Evolutionary conservation across 2,797 vertebrate genomes (phyloP).

Genomic region (Poeciliopsis presidionis): DNA sequence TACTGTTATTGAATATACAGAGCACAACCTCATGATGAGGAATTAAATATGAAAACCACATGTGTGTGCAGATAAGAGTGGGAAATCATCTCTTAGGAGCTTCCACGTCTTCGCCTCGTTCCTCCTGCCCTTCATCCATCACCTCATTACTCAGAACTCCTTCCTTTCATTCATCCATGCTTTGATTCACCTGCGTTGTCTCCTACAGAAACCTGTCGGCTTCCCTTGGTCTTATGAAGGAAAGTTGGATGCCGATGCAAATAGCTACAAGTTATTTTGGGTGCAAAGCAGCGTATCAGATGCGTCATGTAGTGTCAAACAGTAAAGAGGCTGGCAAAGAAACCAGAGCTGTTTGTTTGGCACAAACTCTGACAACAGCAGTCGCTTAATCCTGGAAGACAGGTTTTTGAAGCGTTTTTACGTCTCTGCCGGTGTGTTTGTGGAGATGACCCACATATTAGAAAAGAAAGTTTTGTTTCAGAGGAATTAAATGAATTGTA

Average conservation of each 20-base stretch:
- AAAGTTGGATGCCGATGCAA: slow-evolving; percentile 6
- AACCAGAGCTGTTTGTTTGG: background rate
- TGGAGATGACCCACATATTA: background rate
- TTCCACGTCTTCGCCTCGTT: background rate
- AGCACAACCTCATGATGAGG: background rate
- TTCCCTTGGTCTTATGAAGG: slow-evolving; percentile 14
- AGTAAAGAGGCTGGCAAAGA: slow-evolving; percentile 8
- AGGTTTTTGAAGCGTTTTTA: background rate
- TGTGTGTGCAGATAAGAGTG: slow-evolving; percentile 7
- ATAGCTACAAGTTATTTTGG: slow-evolving; percentile 20
- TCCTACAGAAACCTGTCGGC: slow-evolving; percentile 20
- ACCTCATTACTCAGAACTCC: slow-evolving; percentile 27
- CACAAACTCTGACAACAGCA: slow-evolving; percentile 10
- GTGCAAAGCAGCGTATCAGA: slow-evolving; percentile 23
- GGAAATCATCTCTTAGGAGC: slow-evolving; percentile 17
- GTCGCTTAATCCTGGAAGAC: background rate
- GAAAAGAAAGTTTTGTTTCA: background rate
- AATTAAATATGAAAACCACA: slow-evolving; percentile 24
- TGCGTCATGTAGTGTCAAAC: slow-evolving; percentile 28
- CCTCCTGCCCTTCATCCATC: background rate
- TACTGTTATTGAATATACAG: background rate
- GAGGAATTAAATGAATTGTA: background rate
- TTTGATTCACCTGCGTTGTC: slow-evolving; percentile 20
- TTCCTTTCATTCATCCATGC: slow-evolving; percentile 23
- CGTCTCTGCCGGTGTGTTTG: background rate